phyloP scores from a whole-genome alignment of 2,797 vertebrate genomes.

The Lepus townsendii region DNA sequence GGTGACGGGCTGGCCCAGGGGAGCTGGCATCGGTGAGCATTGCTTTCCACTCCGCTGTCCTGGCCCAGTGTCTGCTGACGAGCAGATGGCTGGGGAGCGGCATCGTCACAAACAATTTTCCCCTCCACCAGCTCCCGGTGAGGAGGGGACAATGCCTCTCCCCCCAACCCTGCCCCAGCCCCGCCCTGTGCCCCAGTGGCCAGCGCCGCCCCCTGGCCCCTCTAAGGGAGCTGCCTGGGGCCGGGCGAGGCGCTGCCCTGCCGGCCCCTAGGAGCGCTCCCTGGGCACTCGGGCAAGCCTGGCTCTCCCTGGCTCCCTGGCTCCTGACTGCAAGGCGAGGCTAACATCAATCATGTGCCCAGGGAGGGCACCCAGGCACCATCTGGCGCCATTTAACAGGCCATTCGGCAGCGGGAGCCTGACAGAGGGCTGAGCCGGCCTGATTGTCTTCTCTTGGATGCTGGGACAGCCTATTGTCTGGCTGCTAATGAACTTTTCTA shows the following conservation, averaged over 20 bases:
- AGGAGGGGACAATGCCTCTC: constrained; percentile 74
- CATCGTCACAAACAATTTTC: constrained; percentile 85
- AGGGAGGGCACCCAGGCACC: constrained; percentile 89
- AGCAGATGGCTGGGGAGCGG: constrained; percentile 85
- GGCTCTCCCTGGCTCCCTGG: background rate
- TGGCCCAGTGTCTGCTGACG: constrained; percentile 36
- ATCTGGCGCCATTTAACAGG: constrained; percentile 90
- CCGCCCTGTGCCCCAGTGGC: background rate
- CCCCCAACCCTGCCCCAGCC: background rate
- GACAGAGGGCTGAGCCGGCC: constrained; percentile 85
- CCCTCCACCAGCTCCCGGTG: constrained; percentile 85
- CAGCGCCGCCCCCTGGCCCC: background rate
- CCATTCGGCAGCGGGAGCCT: constrained; percentile 90
- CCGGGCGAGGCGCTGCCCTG: background rate
- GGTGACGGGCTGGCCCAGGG: background rate
- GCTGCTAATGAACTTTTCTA: constrained; percentile 82
- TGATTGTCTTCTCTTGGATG: constrained; percentile 93
- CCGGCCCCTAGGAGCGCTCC: background rate
- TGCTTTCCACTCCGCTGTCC: constrained; percentile 47
- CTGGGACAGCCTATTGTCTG: constrained; percentile 85
- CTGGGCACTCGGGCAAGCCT: background rate
- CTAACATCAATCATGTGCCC: constrained; percentile 92
- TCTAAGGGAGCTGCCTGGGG: background rate
- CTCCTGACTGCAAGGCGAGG: constrained; percentile 38
- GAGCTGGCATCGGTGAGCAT: background rate